These are phyloP conservation scores for Muscina levida DNA, from an alignment of 2,888 invertebrate species.

Conservation along the genomic window DNA sequence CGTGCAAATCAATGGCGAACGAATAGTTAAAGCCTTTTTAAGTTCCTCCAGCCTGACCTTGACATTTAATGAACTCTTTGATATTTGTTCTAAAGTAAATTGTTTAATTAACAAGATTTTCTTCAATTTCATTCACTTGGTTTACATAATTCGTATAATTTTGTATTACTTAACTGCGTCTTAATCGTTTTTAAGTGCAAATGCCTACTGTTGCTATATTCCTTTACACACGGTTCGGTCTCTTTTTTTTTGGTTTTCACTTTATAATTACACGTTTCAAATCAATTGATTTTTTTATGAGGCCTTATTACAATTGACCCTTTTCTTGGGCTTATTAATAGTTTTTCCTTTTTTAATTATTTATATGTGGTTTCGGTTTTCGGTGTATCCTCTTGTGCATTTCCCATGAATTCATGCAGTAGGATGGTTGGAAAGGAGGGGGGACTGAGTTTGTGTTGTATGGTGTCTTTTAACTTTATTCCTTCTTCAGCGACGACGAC, in stretches of 20 bases:
- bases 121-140: not conserved
- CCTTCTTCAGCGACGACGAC: slow-evolving; percentile 25
- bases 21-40: slow-evolving; percentile 37
- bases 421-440: too few relatives aligned
- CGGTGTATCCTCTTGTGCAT: too few relatives aligned
- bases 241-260: not conserved
- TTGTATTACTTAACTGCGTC: slow-evolving; percentile 6
- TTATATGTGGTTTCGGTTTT: slow-evolving; percentile 10
- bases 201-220: not conserved
- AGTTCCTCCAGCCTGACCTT: slow-evolving; percentile 59
- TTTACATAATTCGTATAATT: slow-evolving; percentile 23
- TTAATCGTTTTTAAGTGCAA: not conserved
- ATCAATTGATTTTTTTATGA: slow-evolving; percentile 25
- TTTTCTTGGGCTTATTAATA: slow-evolving; percentile 26
- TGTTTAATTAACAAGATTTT: not conserved
- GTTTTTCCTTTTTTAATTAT: slow-evolving; percentile 23
- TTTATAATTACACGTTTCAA: not conserved
- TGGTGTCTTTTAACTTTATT: slow-evolving; percentile 14
- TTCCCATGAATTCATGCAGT: too few relatives aligned
- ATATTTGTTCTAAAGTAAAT: slow-evolving; percentile 43
- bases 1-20: not conserved
- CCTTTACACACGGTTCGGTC: too few relatives aligned
- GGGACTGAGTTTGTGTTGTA: too few relatives aligned
- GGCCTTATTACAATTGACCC: too few relatives aligned
- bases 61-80: slow-evolving; percentile 61